A percentile compares a stretch with the other conserved stretches of the same genome.
Conservation (phyloP, 1,140 invertebrate species). For the Bathynomus jamesi region DNA sequence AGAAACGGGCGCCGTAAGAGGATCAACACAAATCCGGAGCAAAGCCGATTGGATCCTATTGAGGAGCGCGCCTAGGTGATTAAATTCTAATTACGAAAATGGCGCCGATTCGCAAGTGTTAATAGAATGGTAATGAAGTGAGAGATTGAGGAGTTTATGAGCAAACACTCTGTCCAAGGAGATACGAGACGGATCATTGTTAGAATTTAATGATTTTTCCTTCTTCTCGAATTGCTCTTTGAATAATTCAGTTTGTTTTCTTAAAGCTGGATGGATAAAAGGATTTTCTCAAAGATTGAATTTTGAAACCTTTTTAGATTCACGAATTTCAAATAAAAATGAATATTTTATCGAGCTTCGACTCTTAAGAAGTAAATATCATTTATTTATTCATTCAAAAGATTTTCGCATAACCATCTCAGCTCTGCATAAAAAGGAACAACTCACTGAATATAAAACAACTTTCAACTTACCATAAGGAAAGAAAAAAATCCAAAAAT, state of each 20-base stretch:
- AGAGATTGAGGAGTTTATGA: conserved; percentile 37
- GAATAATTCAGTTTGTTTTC: conserved; percentile 23
- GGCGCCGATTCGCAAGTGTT: conserved; percentile 36
- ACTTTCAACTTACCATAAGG: too few species aligned
- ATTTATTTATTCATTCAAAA: too few species aligned
- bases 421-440: too few species aligned
- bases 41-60: conserved; percentile 36
- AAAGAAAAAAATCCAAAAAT: too few species aligned
- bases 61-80: conserved; percentile 36
- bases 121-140: conserved; percentile 37
- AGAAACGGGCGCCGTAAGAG: conserved; percentile 30
- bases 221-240: not conserved
- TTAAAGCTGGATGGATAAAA: conserved; percentile 11
- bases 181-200: conserved; percentile 26
- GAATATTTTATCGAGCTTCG: too few species aligned
- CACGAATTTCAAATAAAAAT: not conserved
- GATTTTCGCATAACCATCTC: too few species aligned
- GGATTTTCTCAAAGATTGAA: not conserved
- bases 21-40: conserved; percentile 35
- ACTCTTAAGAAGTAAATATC: too few species aligned
- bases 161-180: conserved; percentile 31
- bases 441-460: too few species aligned
- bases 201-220: conserved; percentile 27
- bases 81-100: conserved; percentile 37
- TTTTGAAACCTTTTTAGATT: not conserved